Conservation (phyloP, 2,888 invertebrate genomes). For the Ganaspis brasiliensis region DNA sequence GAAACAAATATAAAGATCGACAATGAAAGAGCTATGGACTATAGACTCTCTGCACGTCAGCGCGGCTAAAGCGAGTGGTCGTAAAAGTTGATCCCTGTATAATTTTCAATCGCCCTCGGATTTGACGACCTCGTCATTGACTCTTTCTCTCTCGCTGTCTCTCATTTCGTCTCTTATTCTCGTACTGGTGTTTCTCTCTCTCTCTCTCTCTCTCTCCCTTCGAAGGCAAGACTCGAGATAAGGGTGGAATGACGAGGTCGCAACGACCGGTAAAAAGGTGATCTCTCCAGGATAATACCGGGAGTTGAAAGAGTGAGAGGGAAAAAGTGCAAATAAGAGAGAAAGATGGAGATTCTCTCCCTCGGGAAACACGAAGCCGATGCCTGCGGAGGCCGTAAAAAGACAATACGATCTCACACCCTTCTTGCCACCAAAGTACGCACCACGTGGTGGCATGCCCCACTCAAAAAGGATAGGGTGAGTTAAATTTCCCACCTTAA, state of each 20-base stretch:
- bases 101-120: slow-evolving; percentile 80
- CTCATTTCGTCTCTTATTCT: slow-evolving; percentile 61
- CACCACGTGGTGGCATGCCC: slow-evolving; percentile 45
- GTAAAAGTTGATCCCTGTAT: slow-evolving; percentile 80
- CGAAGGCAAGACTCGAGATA: slow-evolving; percentile 73
- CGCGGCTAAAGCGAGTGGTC: slow-evolving; percentile 73
- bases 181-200: slow-evolving; percentile 56
- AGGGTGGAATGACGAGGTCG: slow-evolving; percentile 80
- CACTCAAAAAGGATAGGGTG: slow-evolving; percentile 44
- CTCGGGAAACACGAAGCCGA: slow-evolving; percentile 50
- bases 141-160: slow-evolving; percentile 59
- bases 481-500: slow-evolving; percentile 40
- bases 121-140: slow-evolving; percentile 80
- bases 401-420: slow-evolving; percentile 76
- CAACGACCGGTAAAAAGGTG: slow-evolving; percentile 81
- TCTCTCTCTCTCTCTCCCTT: slow-evolving; percentile 53
- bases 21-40: slow-evolving; percentile 56
- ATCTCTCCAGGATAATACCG: slow-evolving; percentile 77
- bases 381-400: slow-evolving; percentile 76
- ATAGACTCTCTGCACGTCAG: slow-evolving; percentile 66
- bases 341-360: slow-evolving; percentile 55
- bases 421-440: slow-evolving; percentile 54
- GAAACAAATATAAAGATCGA: slow-evolving; percentile 46
- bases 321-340: slow-evolving; percentile 52
- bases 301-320: slow-evolving; percentile 63